Base-by-base conservation (phyloP, 2,888 invertebrate species). In the Ferdinandea cuprea region DNA sequence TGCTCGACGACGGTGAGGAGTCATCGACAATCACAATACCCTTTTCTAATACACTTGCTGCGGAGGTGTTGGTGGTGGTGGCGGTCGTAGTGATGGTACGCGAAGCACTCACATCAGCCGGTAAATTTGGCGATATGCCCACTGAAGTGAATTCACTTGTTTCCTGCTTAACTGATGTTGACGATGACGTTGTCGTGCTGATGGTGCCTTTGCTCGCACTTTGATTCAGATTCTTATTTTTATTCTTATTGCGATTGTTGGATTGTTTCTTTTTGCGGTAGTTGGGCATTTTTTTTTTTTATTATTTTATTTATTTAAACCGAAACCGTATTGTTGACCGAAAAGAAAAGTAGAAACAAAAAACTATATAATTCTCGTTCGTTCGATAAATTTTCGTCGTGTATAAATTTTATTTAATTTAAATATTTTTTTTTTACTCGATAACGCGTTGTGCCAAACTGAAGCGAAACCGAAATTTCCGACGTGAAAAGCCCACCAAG, bases 211-310 rank as follows among this genome's bases (percentile, higher is more conserved):
- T 81, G 66, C 86, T 87, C 50, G 85, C 86, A 63, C 86, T 88
- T 73, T 87, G 88, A 69, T 87, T 87, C 71, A 87, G 87, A 74
- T 87, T 87, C 80, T 87, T 81, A 78, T 87, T 89, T 71, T 88
- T 88, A 78, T 87, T 90, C 30, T 87, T 88, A 68, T 88, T 88
- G 77, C 87, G 88, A 74, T 87, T 87, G 81, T 87, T 87, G 65
- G 86, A 11, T n/a, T 58, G 50, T 15, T 68, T 72, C 35, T 88
- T 88, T 85, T 88, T 88, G 58, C 87, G 88, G 77, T 89, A 87
- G 86, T 88, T 89, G 71, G 89, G 89, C 90, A 90, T 88, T 85
- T 87, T 89, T 87, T 17, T 8, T 42, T 13, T n/a, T 21, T 56
- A 11, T n/a, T 19, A 21, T 42, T 21, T 42, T 19, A 42, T 21